phyloP scores from a whole-genome alignment of 2,888 invertebrate species.

The Brachypalpus laphriformis region DNA sequence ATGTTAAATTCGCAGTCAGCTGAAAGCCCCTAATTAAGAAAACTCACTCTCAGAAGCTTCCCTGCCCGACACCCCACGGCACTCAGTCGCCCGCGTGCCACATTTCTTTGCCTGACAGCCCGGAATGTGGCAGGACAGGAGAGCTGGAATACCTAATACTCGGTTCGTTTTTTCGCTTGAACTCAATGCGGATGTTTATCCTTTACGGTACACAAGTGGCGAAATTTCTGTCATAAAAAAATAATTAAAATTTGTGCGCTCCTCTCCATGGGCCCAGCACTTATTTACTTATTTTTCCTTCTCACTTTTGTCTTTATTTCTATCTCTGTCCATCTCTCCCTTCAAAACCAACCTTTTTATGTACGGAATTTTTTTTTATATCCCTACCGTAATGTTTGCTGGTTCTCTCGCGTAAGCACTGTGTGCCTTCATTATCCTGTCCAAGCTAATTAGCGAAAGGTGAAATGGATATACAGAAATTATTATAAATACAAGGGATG shows the following conservation, averaged over 20 bases:
- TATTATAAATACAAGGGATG: conserved; percentile 58
- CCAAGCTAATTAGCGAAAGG: conserved; percentile 68
- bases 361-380: not conserved
- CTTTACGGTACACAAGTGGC: conserved; percentile 65
- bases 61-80: not conserved
- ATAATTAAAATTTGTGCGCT: conserved; percentile 69
- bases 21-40: conserved; percentile 61
- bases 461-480: conserved; percentile 61
- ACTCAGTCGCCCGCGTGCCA: conserved; percentile 15
- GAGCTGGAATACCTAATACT: conserved; percentile 61
- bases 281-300: conserved; percentile 24
- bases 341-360: conserved; percentile 50
- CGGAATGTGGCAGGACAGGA: conserved; percentile 47
- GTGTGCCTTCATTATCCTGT: conserved; percentile 67
- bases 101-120: conserved; percentile 48
- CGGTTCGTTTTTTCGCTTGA: conserved; percentile 63
- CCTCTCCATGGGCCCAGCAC: conserved; percentile 48
- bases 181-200: conserved; percentile 67
- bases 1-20: conserved; percentile 51
- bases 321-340: not conserved
- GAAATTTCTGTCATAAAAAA: conserved; percentile 69
- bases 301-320: not conserved
- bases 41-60: conserved; percentile 49
- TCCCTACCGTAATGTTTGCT: conserved; percentile 49
- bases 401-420: conserved; percentile 59